Base-by-base conservation (phyloP, 2,113 vertebrate genomes). In the Steatornis caripensis region DNA sequence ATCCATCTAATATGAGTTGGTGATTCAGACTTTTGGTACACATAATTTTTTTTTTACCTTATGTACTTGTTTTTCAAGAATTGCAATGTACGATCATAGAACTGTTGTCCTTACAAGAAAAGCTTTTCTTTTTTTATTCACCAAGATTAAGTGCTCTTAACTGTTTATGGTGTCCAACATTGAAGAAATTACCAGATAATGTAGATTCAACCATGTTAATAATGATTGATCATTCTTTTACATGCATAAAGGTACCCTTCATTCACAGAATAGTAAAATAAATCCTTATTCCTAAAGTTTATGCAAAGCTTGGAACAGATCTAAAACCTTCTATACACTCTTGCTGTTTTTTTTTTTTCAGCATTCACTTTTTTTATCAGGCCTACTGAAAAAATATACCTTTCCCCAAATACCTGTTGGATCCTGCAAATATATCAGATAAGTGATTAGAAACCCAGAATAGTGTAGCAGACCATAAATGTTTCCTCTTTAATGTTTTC, bases 401-500 rank as follows among this genome's bases (percentile, higher is more conserved):
- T 65, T 90, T 45, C 22, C 12, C 6, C 0, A 1, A 26, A 49
- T 48, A 58, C 3, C 3, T 62, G 71, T 12, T 1, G 1, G 26
- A 70, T 74, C 16, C 26, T 74, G 18, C 46, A 77, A 83, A 90
- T 76, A 70, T 69, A 65, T 68, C 14, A 55, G 49, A 14, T 86
- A 88, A 86, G 19, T 77, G 6, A 19, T 13, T 88, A 65, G 39
- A 43, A 93, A 93, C 79, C 12, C 5, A 34, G 64, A 89, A 16
- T 29, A 74, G 6, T 71, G 11, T 72, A 79, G 14, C 18, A 65
- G 54, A 49, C 17, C 45, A 60, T 76, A 64, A 89, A 65, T 79
- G 69, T 69, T 91, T 30, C 43, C 26, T 77, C 48, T 90, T 71
- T 79, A 79, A 61, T 74, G 48, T 62, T 92, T 86, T 82, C n/a